Evolutionary conservation across 2,113 vertebrate species (phyloP), one percentile per base, ranked within the genome.

Genomic region (Apus apus): DNA sequence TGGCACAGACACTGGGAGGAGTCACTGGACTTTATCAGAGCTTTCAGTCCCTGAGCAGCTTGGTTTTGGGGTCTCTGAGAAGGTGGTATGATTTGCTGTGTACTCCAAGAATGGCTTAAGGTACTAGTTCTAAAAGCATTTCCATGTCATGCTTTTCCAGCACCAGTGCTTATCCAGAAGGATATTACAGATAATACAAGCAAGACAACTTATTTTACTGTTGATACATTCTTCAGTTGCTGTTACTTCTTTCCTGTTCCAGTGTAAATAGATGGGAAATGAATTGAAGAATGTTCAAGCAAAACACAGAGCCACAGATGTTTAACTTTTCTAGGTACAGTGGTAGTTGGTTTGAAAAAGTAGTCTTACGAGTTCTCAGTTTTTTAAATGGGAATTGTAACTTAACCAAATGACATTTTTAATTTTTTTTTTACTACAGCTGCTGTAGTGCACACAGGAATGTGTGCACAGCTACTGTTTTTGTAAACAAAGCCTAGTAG

Each of bases 391-490:
- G 85, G 48, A 92, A 23, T 94, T 96, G 89, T 96, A 36, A 45
- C 73, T 82, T 95, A 96, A 89, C 62, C 77, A 97, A 97, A 90
- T 97, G 89, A 40, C 86, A 80, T 86, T 72, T 80, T n/a, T n/a
- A n/a, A n/a, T n/a, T 77, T 95, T 96, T 70, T 96, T 95, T 81
- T 53, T 0, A 96, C 75, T 97, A 79, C 94, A 97, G 67, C 92
- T 97, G 90, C 79, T 97, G 50, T 81, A 38, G 38, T 38, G 38
- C 38, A 38, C 38, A 38, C 38, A 92, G 90, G 97, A 97, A 91
- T 96, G 80, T 97, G 86, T 95, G 93, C 78, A 75, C 67, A 97
- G 96, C 95, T 94, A 96, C 96, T 98, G 96, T 98, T 98, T 96
- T 95, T 77, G 89, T 98, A 97, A 98, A 97, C 78, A 97, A 93